Evolutionary conservation across 2,113 vertebrate species (phyloP), one percentile per base, ranked within the genome.

Genomic region (Lucifuga dentata): DNA sequence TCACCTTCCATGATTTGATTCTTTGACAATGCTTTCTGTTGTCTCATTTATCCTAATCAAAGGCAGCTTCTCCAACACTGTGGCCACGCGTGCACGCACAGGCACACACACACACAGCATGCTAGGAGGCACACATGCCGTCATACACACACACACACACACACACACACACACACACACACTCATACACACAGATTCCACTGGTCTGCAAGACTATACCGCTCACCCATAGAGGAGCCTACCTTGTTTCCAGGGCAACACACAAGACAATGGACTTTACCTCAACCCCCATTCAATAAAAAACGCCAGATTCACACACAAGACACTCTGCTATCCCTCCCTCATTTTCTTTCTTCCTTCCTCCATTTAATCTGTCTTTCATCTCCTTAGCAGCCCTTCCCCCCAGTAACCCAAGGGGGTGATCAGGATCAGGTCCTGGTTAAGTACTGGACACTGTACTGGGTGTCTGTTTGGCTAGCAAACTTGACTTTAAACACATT

Each of bases 191-290:
- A 56, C 9, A 64, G 13, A 82, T 75, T 29, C 41, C 44, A 80
- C 43, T 61, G 56, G 58, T 75, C 64, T 76, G 58, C 74, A 75
- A 78, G 67, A 77, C 81, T 82, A 85, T 85, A 89, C 88, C 73
- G 78, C 76, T 83, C 45, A 68, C 57, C 51, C 65, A 5, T n/a
- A 41, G 81, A 80, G 55, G 36, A 84, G 59, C 44, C 64, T 64
- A 85, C 78, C 85, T 85, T 84, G 87, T 91, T 92, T 83, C 89
- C 86, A 90, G 67, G 86, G 84, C 81, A 92, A 90, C 84, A 82
- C 52, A 68, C 43, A 82, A 81, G 81, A 87, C 84, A 91, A 88
- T 84, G 61, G 79, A 77, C 71, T 76, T 78, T 43, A 79, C 41
- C 67, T 53, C 60, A 45, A 23, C 46, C 67, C 50, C 58, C 50